These are phyloP conservation scores for Petrocephalus microphthalmus DNA, from an alignment of 2,113 vertebrate genomes.

Conservation along the genomic window DNA sequence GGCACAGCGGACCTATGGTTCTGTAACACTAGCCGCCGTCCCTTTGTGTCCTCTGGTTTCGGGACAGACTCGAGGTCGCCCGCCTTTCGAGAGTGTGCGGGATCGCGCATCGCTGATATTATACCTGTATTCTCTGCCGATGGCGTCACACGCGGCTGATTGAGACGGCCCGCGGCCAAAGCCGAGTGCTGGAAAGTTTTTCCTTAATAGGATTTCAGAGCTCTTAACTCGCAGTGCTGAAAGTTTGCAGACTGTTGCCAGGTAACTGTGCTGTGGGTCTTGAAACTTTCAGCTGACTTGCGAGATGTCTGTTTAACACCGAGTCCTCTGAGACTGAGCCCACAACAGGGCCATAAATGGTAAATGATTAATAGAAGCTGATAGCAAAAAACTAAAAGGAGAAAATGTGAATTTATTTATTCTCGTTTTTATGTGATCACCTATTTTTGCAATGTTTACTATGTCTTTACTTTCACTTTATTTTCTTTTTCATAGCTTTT, in stretches of 20 bases:
- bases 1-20: background rate
- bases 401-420: slow-evolving; percentile 32
- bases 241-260: slow-evolving; percentile 50
- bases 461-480: background rate
- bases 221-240: slow-evolving; percentile 40
- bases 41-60: background rate
- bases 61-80: background rate
- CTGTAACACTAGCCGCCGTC: background rate
- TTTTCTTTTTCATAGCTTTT: background rate
- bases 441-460: background rate
- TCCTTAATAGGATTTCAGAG: slow-evolving; percentile 57
- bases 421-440: background rate
- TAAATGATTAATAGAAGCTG: slow-evolving; percentile 47
- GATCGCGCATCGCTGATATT: background rate
- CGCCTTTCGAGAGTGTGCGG: background rate
- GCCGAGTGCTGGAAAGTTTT: slow-evolving; percentile 35
- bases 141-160: slow-evolving; percentile 2
- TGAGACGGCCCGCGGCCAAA: slow-evolving; percentile 2
- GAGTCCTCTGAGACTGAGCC: slow-evolving; percentile 16
- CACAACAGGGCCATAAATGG: slow-evolving; percentile 51
- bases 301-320: background rate
- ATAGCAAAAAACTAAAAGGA: slow-evolving; percentile 37
- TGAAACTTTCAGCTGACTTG: slow-evolving; percentile 45
- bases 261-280: slow-evolving; percentile 50
- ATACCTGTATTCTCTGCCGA: background rate